These are phyloP conservation scores for Leptopilina clavipes DNA, from an alignment of 1,140 invertebrate species.

Conservation along the genomic window DNA sequence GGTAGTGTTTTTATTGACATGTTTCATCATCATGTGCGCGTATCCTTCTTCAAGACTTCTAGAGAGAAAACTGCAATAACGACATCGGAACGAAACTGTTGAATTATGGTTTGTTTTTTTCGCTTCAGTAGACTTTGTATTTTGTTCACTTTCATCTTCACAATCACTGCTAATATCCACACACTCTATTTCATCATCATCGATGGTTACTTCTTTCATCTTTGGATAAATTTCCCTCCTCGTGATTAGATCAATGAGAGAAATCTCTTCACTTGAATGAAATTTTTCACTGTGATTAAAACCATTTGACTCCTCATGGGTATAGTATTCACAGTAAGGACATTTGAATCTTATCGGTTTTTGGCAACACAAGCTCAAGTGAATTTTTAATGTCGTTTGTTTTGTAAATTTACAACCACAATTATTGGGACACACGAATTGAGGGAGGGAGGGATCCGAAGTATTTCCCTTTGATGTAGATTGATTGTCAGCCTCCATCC, in stretches of 20 bases:
- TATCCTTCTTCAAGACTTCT: background rate
- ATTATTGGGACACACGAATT: background rate
- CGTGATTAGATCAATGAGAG: background rate
- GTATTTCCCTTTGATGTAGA: background rate
- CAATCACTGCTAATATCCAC: background rate
- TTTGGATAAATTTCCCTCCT: background rate
- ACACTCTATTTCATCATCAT: background rate
- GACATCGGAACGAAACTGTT: background rate
- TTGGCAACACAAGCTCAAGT: background rate
- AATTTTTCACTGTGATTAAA: conserved; percentile 52
- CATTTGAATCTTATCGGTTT: conserved; percentile 67
- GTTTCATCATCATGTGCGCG: background rate
- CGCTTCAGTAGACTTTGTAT: background rate
- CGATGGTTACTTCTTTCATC: background rate
- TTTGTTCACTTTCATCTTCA: background rate
- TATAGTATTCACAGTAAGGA: conserved; percentile 63
- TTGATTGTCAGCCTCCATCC: background rate
- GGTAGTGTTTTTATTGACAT: background rate
- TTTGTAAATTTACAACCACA: background rate
- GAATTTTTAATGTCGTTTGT: background rate
- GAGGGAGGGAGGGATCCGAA: background rate
- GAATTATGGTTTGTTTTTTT: background rate
- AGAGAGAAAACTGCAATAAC: background rate
- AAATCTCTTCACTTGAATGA: conserved; percentile 38
- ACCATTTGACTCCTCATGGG: conserved; percentile 50